A percentile compares a stretch with the other conserved stretches of the same genome.
phyloP scores from a whole-genome alignment of 2,113 vertebrate species.

The Ceuthmochares aereus region DNA sequence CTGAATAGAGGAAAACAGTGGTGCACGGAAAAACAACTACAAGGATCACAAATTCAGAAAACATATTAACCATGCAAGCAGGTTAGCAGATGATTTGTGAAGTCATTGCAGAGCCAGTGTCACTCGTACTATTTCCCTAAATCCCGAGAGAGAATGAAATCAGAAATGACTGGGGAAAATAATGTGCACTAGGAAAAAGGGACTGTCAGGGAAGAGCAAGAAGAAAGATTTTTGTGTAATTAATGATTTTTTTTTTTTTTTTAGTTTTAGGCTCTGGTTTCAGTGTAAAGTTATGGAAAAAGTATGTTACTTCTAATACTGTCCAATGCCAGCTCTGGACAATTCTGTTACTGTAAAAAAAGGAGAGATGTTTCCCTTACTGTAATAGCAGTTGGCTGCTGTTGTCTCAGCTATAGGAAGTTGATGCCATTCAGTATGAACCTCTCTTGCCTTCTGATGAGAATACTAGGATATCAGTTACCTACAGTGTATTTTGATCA shows the following conservation, averaged over 20 bases:
- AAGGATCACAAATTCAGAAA: not conserved
- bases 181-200: fast-evolving
- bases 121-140: not conserved
- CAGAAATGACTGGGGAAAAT: not conserved
- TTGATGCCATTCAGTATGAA: not conserved
- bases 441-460: conserved; percentile 31
- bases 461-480: not conserved
- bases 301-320: not conserved
- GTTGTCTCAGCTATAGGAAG: not conserved
- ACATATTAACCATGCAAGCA: not conserved
- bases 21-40: not conserved
- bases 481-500: not conserved
- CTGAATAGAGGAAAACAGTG: not conserved
- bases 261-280: not conserved
- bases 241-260: not conserved
- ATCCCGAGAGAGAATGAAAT: not conserved
- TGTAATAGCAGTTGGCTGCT: not conserved
- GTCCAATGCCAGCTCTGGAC: not conserved
- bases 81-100: not conserved
- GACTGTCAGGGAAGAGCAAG: not conserved
- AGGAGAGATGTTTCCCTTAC: not conserved
- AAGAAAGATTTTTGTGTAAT: not conserved
- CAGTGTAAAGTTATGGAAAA: not conserved
- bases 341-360: not conserved
- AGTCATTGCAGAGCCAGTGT: not conserved